Base-by-base conservation (phyloP, 1,140 invertebrate genomes). In the Theocolax elegans region DNA sequence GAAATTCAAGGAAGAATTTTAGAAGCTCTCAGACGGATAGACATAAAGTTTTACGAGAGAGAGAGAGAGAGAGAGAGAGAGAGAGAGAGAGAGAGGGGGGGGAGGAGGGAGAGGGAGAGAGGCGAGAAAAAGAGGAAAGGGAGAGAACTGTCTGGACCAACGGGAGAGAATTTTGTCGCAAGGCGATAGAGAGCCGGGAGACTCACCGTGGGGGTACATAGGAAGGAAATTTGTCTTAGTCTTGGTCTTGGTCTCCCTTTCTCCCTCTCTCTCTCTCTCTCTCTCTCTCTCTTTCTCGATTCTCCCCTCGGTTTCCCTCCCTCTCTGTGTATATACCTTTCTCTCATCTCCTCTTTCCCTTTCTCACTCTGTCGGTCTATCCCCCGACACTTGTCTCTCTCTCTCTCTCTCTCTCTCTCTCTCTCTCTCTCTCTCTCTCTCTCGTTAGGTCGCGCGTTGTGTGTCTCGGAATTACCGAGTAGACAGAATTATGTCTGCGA, bases 401-500 rank as follows among this genome's bases (percentile, higher is more conserved):
- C 60, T 48, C 74, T 74, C 66, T 78, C 76, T 71, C 69, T 72
- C 17, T 53, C 48, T 23, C 31, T 35, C 72, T 69, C 71, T 76
- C 69, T 74, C 74, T 74, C 54, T 44, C 67, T 27, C 3, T 62
- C 48, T 64, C 62, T 21, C 23, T 63, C 44, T 67, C 23, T 67
- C 65, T 67, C 54, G 53, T 38, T 48, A 40, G 42, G 29, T 67
- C 65, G 65, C 79, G 79, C 77, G 76, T 79, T 48, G 35, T 59
- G 65, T 83, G 76, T 79, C 80, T 80, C 78, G 79, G 80, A 83
- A 83, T 85, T 82, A 85, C 82, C 79, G 81, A 83, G 83, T 84
- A 85, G 83, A 85, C 83, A 80, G 81, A 84, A 85, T 85, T 84
- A 85, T 84, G 83, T 80, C 81, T 80, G 82, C 78, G 79, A 82